A percentile compares a stretch with the other conserved stretches of the same genome.
These are phyloP conservation scores for Sinelater perroti DNA, from an alignment of 2,888 invertebrate genomes.

Conservation along the genomic window DNA sequence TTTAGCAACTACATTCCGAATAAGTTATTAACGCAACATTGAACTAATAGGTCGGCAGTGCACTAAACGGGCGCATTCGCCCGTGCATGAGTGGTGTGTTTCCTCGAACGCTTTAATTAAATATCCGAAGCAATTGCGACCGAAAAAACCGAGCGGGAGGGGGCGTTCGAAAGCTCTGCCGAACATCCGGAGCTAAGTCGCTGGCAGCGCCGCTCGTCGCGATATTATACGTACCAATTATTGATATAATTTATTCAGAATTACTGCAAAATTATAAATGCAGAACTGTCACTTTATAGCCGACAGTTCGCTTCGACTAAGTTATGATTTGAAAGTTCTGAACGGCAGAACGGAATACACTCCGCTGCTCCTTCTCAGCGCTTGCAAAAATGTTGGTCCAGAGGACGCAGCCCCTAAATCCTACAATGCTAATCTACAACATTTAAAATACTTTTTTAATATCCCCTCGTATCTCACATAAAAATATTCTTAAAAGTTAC, in stretches of 20 bases:
- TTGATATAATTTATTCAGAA: constrained; percentile 44
- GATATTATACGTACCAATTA: constrained; percentile 39
- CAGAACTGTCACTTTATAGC: constrained; percentile 44
- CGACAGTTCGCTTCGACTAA: constrained; percentile 42
- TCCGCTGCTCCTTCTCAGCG: constrained; percentile 31
- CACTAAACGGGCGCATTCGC: constrained; percentile 11
- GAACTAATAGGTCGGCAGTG: constrained; percentile 50
- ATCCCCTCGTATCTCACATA: too few species aligned
- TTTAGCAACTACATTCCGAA: constrained; percentile 59
- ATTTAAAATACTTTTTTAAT: too few species aligned
- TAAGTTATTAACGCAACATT: constrained; percentile 60
- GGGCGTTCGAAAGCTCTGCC: not conserved
- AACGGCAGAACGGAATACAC: constrained; percentile 37
- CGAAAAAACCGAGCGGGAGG: not conserved
- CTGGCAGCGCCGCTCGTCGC: constrained; percentile 11
- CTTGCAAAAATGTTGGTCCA: constrained; percentile 29
- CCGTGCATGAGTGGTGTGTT: constrained; percentile 7
- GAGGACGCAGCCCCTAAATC: too few species aligned
- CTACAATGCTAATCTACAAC: too few species aligned
- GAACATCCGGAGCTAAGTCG: not conserved
- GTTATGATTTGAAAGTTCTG: constrained; percentile 42
- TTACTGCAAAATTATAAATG: constrained; percentile 44
- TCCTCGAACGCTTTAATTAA: too few species aligned
- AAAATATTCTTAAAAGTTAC: too few species aligned
- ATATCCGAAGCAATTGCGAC: too few species aligned